Base-by-base conservation (phyloP, 30 jellyfish, hydroid and myxozoan species). In the Aurelia coerulea region DNA sequence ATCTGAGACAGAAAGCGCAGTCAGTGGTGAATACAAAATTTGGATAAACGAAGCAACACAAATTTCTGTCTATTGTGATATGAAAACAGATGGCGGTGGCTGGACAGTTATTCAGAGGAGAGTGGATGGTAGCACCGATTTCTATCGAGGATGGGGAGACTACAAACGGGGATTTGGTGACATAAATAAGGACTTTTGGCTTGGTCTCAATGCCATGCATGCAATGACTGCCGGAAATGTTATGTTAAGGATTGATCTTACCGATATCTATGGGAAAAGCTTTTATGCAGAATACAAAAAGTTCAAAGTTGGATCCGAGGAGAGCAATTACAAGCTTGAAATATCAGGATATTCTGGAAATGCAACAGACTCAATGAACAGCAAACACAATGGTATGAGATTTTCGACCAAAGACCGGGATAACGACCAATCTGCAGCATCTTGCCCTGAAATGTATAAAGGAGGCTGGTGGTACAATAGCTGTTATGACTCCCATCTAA, bases 81-180 rank as follows among this genome's bases (percentile, higher is more conserved):
- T 76, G 87, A 59, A 17, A 31, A 76, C 87, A 0, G 65, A 56
- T 16, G 56, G 76, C n/a, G 75, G 87, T 4, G 87, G 87, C 46
- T 76, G 87, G 87, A 58, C 54, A 7, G 87, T 76, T 11, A n/a
- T 76, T 52, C 87, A 76, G 17, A 73, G 87, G 14, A 76, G 87
- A 34, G 76, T 32, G 18, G 41, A 65, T 7, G n/a, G 46, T 0
- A 52, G 39, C 31, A 74, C 41, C 5, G 76, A 76, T 34, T 76
- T 76, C 76, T 23, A 17, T 34, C 75, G 76, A 17, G 35, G 18
- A 3, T 76, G 87, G 87, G 46, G 5, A 46, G 87, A 76, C 5
- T 76, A 76, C 39, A 16, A 17, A 35, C 34, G 41, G 29, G 87
- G 87, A 10, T 76, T 76, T 58, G 87, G 87, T 16, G 65, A 42